phyloP scores from a whole-genome alignment of 1,140 invertebrate genomes.

The Zaprionus gabonicus region DNA sequence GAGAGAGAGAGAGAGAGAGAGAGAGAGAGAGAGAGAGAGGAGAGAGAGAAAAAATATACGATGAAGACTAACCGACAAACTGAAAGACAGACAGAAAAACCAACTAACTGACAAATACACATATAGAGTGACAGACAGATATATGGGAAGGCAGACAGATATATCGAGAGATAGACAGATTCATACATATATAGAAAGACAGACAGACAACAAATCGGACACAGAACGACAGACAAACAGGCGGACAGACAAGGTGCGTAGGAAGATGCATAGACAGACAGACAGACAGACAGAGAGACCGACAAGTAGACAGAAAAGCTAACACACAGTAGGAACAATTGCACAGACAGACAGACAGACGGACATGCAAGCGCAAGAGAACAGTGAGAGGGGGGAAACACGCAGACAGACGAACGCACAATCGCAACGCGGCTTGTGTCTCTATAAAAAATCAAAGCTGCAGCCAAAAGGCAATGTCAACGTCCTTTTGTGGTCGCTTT shows the following conservation, averaged over 20 bases:
- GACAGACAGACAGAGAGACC: neutral
- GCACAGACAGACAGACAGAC: neutral
- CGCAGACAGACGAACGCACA: neutral
- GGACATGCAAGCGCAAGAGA: neutral
- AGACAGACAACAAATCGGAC: neutral
- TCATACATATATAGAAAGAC: neutral
- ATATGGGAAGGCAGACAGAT: neutral
- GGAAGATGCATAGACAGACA: no score
- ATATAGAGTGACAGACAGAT: no score
- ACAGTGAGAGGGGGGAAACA: neutral
- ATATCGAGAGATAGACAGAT: neutral
- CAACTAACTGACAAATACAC: no score
- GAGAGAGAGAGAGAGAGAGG: neutral
- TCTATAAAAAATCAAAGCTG: slow-evolving; percentile 40
- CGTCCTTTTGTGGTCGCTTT: slow-evolving; percentile 59
- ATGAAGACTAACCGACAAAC: neutral
- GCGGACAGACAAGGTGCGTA: neutral
- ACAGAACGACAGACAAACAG: neutral
- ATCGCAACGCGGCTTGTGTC: neutral
- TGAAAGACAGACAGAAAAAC: no score
- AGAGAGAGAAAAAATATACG: no score
- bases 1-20: neutral
- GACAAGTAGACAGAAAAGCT: neutral
- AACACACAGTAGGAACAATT: neutral
- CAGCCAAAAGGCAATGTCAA: slow-evolving; percentile 58